Evolutionary conservation across 1,140 invertebrate species (phyloP), one percentile per base, ranked within the genome.

Genomic region (Euglossa dilemma): DNA sequence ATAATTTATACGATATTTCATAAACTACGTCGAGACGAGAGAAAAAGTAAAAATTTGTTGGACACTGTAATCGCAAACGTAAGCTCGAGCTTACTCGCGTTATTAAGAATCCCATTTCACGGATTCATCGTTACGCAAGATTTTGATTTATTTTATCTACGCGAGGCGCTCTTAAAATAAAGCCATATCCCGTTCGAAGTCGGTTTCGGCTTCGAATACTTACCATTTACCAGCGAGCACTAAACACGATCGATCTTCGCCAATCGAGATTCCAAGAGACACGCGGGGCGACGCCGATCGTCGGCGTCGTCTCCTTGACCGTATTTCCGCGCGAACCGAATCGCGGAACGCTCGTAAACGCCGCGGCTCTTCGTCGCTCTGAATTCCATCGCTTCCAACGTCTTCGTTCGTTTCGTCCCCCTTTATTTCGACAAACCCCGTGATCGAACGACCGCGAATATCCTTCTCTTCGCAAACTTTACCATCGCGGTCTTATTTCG

Each of bases 231-330:
- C 56, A 45, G n/a, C 36, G 14, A 5, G 56, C n/a, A 45, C 12
- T 52, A 61, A 64, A 47, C 59, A 66, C 79, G 80, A 85, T 83
- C 84, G 75, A 85, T 81, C 61, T 45, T 69, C 47, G 20, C 43
- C 59, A 57, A 61, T 63, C 61, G 70, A 74, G 70, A 64, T 63
- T 80, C 69, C 57, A 43, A 36, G 50, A 25, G 56, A 69, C 61
- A 56, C 50, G n/a, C 66, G 9, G 25, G 14, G 12, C 50, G 36
- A 74, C 52, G 61, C 8, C n/a, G 75, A 70, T 78, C 64, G 28
- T 25, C 72, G 52, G 18, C 25, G 69, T 18, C 28, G 14, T 50
- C 64, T 71, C 67, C 75, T 77, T 78, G 75, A 83, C 75, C 73
- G 74, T 75, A 78, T 83, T 83, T 83, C 66, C 56, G 9, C 16